phyloP scores from a whole-genome alignment of 2,797 vertebrate genomes.

The Fistularia commersonii region DNA sequence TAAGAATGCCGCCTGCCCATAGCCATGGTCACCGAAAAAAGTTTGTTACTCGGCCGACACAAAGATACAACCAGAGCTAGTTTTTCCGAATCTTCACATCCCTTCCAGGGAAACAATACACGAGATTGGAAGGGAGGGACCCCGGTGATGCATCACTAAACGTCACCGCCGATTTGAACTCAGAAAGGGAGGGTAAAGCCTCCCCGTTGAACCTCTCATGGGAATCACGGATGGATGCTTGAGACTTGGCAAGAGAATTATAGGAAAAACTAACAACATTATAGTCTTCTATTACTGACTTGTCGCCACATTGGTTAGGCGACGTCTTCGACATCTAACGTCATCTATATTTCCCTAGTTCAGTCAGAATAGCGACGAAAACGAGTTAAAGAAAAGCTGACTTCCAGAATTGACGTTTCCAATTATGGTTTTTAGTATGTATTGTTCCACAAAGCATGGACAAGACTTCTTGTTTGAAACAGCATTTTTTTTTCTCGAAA shows the following conservation, averaged over 20 bases:
- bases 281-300: too few relatives aligned
- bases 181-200: slow-evolving; percentile 10
- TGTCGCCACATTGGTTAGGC: too few relatives aligned
- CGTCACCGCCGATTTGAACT: slow-evolving; percentile 37
- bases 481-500: background rate
- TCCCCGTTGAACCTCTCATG: background rate
- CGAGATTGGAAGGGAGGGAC: slow-evolving; percentile 33
- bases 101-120: slow-evolving; percentile 6
- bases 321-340: too few relatives aligned
- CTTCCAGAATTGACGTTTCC: too few relatives aligned
- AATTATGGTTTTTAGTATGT: too few relatives aligned
- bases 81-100: slow-evolving; percentile 17
- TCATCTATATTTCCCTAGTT: too few relatives aligned
- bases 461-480: background rate
- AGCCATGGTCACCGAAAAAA: slow-evolving; percentile 44
- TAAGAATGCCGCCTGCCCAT: slow-evolving; percentile 65
- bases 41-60: slow-evolving; percentile 8
- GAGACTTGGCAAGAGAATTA: too few relatives aligned
- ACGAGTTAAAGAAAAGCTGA: too few relatives aligned
- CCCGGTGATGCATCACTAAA: slow-evolving; percentile 15
- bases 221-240: background rate
- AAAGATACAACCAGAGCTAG: slow-evolving; percentile 2
- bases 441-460: too few relatives aligned
- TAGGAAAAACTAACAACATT: too few relatives aligned
- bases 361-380: too few relatives aligned